These are phyloP conservation scores for Microchrysa polita DNA, from an alignment of 2,888 invertebrate genomes.

Conservation along the genomic window DNA sequence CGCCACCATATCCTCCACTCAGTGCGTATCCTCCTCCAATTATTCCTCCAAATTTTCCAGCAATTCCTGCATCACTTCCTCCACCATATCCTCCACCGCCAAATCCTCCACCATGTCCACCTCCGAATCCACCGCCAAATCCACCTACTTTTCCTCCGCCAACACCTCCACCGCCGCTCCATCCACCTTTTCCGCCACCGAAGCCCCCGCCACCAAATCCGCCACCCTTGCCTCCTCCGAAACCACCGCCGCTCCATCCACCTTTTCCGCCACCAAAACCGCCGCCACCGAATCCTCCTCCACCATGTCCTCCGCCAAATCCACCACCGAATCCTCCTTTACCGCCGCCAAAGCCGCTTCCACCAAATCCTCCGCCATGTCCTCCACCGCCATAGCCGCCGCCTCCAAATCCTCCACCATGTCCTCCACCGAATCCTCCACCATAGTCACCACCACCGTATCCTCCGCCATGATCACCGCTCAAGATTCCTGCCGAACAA, in stretches of 20 bases:
- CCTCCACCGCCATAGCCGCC: slow-evolving; percentile 1
- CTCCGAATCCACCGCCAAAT: neutral
- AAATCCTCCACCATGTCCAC: neutral
- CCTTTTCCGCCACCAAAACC: slow-evolving; percentile 7
- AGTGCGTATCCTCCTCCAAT: slow-evolving; percentile 19
- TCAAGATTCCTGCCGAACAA: slow-evolving; percentile 23
- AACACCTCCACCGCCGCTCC: slow-evolving; percentile 14
- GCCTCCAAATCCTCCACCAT: slow-evolving; percentile 19
- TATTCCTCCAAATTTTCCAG: neutral
- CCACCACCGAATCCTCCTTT: slow-evolving; percentile 22
- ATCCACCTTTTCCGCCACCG: no score
- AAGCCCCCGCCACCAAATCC: slow-evolving; percentile 11
- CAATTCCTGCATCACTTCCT: neutral
- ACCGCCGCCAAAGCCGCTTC: slow-evolving; percentile 8
- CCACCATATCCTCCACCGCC: neutral
- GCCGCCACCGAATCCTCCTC: neutral
- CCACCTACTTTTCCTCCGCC: slow-evolving; percentile 12
- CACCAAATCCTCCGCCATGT: slow-evolving; percentile 15
- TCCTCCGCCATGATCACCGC: slow-evolving; percentile 52
- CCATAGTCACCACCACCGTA: slow-evolving; percentile 55
- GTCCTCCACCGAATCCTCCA: slow-evolving; percentile 28
- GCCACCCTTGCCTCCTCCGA: neutral
- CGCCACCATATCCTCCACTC: slow-evolving; percentile 5
- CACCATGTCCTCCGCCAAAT: slow-evolving; percentile 7
- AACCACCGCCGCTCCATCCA: neutral